Conservation (phyloP, 2,113 vertebrate genomes). For the Acanthochromis polyacanthus region DNA sequence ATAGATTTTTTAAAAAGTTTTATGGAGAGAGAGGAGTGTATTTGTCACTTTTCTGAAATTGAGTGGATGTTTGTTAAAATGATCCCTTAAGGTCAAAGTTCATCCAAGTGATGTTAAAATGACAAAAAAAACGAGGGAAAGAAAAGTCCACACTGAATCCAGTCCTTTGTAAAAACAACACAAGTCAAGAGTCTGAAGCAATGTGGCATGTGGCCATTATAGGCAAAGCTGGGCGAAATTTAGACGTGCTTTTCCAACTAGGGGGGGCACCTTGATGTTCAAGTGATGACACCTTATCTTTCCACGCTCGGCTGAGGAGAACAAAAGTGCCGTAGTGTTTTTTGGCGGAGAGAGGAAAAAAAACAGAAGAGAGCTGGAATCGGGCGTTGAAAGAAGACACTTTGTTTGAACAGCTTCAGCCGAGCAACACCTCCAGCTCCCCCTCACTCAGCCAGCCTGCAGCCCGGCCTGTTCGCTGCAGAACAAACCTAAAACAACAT, state of each 20-base stretch:
- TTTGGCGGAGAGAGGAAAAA: constrained; percentile 36
- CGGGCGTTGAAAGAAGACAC: constrained; percentile 78
- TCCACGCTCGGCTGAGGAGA: constrained; percentile 52
- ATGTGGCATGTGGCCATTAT: constrained; percentile 42
- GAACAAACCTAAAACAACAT: constrained; percentile 22
- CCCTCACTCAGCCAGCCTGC: neutral
- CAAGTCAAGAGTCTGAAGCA: constrained; percentile 19
- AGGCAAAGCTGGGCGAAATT: constrained; percentile 38
- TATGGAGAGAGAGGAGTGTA: neutral
- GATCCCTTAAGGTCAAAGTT: constrained; percentile 40
- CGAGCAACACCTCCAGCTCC: constrained; percentile 28
- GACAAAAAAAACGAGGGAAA: neutral
- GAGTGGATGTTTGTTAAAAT: neutral
- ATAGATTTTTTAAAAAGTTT: too few species aligned
- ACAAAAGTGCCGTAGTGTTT: constrained; percentile 58
- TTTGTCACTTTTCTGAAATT: too few species aligned
- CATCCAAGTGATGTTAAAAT: constrained; percentile 6
- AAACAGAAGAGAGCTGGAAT: constrained; percentile 59
- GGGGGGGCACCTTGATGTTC: constrained; percentile 53
- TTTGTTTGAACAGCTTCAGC: constrained; percentile 77
- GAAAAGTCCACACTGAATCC: neutral
- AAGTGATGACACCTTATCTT: constrained; percentile 72
- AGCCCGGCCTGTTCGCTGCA: neutral
- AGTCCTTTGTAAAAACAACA: constrained; percentile 57
- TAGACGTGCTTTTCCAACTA: constrained; percentile 14